phyloP scores from a whole-genome alignment of 2,888 invertebrate genomes.

The Catocala nupta region DNA sequence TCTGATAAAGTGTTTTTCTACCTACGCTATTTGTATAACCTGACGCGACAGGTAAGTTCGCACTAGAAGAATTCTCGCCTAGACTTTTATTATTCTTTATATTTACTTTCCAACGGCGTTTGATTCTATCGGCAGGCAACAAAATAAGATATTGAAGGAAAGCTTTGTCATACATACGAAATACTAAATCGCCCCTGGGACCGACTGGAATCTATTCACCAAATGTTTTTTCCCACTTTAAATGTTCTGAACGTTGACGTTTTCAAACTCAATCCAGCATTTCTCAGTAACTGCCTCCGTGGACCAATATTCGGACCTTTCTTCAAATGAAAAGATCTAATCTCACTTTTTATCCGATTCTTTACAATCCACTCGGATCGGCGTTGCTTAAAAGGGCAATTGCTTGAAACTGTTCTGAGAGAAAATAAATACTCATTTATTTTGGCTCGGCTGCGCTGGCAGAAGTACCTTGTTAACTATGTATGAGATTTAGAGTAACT shows the following conservation, averaged over 20 bases:
- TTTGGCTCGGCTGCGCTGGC: constrained; percentile 16
- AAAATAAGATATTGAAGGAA: constrained; percentile 26
- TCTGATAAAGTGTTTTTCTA: neutral
- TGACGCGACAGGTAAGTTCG: neutral
- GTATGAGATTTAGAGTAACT: constrained; percentile 26
- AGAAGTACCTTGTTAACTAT: constrained; percentile 31
- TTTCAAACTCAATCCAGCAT: constrained; percentile 64
- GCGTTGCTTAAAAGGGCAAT: constrained; percentile 64
- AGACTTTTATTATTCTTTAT: constrained; percentile 2
- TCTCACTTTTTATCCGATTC: constrained; percentile 73
- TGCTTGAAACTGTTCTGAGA: constrained; percentile 45
- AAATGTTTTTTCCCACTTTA: constrained; percentile 58
- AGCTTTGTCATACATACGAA: constrained; percentile 32
- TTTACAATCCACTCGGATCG: constrained; percentile 66
- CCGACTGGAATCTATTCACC: constrained; percentile 56
- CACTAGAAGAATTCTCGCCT: neutral
- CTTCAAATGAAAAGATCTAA: constrained; percentile 77
- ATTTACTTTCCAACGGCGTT: constrained; percentile 9
- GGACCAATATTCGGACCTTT: constrained; percentile 75
- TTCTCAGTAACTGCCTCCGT: constrained; percentile 64
- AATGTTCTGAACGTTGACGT: constrained; percentile 62
- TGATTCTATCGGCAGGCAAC: constrained; percentile 15
- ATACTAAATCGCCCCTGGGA: constrained; percentile 27
- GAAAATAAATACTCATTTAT: constrained; percentile 57
- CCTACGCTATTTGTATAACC: neutral